Percentiles rank a stretch among this genome's conserved stretches.
These are phyloP conservation scores for Aphodius granarius DNA, from an alignment of 2,888 invertebrate genomes.

Conservation along the genomic window DNA sequence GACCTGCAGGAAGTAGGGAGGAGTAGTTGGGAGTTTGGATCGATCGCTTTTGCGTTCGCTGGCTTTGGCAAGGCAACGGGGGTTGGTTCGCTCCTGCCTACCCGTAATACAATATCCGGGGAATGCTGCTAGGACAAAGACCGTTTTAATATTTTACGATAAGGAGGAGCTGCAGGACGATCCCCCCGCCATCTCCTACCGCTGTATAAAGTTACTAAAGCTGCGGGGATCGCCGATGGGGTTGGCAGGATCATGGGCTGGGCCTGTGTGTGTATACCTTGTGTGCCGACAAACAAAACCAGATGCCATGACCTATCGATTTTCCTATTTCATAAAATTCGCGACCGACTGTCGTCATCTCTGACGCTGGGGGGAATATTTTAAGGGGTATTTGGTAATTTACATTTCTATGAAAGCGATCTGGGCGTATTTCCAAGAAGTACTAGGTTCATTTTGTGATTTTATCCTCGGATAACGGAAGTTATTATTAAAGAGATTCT, in stretches of 20 bases:
- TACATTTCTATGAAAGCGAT: too few relatives aligned
- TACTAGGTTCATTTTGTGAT: too few relatives aligned
- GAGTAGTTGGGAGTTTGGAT: not conserved
- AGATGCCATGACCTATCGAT: not conserved
- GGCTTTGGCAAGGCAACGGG: not conserved
- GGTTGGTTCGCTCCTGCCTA: not conserved
- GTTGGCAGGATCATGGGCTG: not conserved
- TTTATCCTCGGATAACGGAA: too few relatives aligned
- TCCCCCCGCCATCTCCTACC: not conserved
- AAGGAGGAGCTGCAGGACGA: not conserved
- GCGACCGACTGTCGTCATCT: not conserved
- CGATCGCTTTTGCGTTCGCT: not conserved
- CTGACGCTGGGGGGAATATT: not conserved
- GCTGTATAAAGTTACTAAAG: not conserved
- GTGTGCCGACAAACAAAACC: not conserved
- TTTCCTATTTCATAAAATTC: not conserved
- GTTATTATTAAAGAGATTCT: too few relatives aligned
- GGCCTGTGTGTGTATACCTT: not conserved
- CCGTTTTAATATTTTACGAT: not conserved
- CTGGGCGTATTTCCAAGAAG: too few relatives aligned
- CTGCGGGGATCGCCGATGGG: not conserved
- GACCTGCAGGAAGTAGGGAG: not conserved
- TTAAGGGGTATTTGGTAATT: not conserved
- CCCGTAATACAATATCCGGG: not conserved
- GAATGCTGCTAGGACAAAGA: not conserved